These are phyloP conservation scores for Actinia tenebrosa DNA, from an alignment of 64 coral and sea anemone genomes.

Conservation along the genomic window DNA sequence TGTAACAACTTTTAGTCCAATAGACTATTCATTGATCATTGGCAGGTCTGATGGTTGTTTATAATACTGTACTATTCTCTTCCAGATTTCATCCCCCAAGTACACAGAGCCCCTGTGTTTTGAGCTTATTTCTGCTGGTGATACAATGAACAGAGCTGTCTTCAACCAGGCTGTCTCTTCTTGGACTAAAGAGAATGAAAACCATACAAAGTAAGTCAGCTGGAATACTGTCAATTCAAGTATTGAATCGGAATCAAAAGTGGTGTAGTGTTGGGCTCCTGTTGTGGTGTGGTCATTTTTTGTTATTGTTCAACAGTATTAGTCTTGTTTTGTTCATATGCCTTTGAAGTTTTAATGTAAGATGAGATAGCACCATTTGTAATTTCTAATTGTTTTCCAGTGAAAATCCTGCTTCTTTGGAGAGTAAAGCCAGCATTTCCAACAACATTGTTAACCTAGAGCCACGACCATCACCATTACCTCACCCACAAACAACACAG, in stretches of 20 bases:
- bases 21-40: too few relatives aligned
- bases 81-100: constrained; percentile 2
- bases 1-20: too few relatives aligned
- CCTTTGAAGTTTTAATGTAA: too few relatives aligned
- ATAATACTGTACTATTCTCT: not conserved
- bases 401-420: not conserved
- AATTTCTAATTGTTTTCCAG: not conserved
- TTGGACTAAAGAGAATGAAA: constrained; percentile 23
- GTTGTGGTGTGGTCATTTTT: too few relatives aligned
- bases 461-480: constrained; percentile 56
- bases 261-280: too few relatives aligned
- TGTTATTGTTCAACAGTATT: too few relatives aligned
- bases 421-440: not conserved
- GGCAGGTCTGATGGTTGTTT: too few relatives aligned
- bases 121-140: constrained; percentile 24
- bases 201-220: not conserved
- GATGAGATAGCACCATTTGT: not conserved
- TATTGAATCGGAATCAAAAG: too few relatives aligned
- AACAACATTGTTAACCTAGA: constrained; percentile 12
- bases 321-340: too few relatives aligned
- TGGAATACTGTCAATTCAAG: not conserved
- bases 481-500: constrained; percentile 41
- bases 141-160: constrained; percentile 31
- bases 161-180: constrained; percentile 45
- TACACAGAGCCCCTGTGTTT: constrained; percentile 68